Evolutionary conservation across 2,888 invertebrate genomes (phyloP), one percentile per base, ranked within the genome.

Genomic region (Busseola fusca): DNA sequence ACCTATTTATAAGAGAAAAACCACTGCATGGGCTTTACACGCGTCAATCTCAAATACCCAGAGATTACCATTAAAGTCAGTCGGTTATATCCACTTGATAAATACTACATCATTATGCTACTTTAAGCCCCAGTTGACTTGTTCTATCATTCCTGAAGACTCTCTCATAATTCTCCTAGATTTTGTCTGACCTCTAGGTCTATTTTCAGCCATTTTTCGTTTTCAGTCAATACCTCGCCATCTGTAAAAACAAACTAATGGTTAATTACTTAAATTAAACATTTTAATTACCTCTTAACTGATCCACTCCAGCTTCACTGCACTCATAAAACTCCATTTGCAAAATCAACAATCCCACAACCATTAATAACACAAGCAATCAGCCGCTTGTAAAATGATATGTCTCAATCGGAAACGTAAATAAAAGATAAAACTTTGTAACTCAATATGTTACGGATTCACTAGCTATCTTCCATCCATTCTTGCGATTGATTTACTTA

Each of bases 381-480:
- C 88, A 86, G 83, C 83, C 80, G 42, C 75, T 54, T 79, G 94
- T 92, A 94, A 95, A 93, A 76, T 80, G 93, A 95, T 93, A 93
- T 86, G 85, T 71, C 90, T 90, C 93, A 93, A 95, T 95, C 94
- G 88, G 92, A 93, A 94, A 94, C 79, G 93, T 90, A 95, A 95
- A 95, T 94, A 95, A 90, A 91, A 92, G 93, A 93, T 92, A 92
- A 85, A 83, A 90, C 88, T 88, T 40, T 92, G 95, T 93, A 94
- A 95, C 89, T 90, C 87, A 91, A 95, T 95, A 93, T 90, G 92
- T 92, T 91, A 87, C 91, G 89, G 91, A 92, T 92, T 90, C 92
- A 87, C 86, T 86, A 90, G 86, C 90, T 91, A 93, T 93, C 92
- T 92, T 81, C 84, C 74, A 81, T 83, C 84, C 86, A 89, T 88